A percentile compares a stretch with the other conserved stretches of the same genome.
phyloP scores from a whole-genome alignment of 2,797 vertebrate genomes.

The Mormyrops boulengeri region DNA sequence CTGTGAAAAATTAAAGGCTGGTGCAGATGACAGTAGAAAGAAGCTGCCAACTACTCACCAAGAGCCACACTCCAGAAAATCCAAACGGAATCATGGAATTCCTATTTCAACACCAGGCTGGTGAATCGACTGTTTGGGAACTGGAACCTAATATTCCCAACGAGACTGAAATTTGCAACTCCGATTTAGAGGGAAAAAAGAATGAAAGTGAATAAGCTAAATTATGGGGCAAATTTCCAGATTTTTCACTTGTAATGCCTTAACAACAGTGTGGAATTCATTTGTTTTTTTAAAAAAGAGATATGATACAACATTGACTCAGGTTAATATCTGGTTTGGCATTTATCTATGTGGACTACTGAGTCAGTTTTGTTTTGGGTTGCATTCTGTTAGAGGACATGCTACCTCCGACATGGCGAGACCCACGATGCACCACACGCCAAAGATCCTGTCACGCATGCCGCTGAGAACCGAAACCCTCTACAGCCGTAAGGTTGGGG shows the following conservation, averaged over 20 bases:
- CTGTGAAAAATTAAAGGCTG: slow-evolving; percentile 8
- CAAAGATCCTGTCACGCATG: neutral
- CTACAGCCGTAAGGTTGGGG: neutral
- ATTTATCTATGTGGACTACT: neutral
- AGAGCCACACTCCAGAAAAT: neutral
- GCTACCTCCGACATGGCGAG: neutral
- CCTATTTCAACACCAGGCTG: neutral
- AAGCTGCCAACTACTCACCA: neutral
- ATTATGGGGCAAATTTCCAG: neutral
- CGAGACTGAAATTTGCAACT: neutral
- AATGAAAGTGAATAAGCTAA: neutral
- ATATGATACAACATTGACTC: neutral
- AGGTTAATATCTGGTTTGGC: neutral
- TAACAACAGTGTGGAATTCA: neutral
- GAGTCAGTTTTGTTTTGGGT: neutral
- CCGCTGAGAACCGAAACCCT: neutral
- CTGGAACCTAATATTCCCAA: neutral
- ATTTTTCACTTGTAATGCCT: neutral
- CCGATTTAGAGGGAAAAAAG: neutral
- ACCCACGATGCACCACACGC: neutral
- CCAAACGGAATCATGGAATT: neutral
- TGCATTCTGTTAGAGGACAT: neutral
- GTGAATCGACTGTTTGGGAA: neutral
- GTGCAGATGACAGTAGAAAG: neutral
- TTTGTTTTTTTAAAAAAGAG: neutral